Evolutionary conservation across 2,888 invertebrate species (phyloP).

Genomic region (Boloria selene): DNA sequence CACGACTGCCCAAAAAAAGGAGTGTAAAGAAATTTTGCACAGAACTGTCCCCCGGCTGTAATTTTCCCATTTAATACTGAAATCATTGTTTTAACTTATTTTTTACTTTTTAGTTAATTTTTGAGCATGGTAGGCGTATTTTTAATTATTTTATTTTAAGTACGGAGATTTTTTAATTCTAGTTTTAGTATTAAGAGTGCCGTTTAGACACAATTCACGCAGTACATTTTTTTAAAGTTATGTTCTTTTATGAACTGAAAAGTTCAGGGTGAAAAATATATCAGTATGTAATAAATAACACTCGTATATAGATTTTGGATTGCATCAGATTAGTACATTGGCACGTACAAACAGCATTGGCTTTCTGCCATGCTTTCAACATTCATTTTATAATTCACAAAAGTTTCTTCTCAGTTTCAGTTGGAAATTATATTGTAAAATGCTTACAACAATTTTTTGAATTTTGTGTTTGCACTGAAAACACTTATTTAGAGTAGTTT

Average conservation of each 20-base stretch:
- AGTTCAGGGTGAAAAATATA: not conserved
- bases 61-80: no score
- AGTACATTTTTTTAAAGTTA: not conserved
- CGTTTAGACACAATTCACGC: no score
- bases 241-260: not conserved
- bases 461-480: not conserved
- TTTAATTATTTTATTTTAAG: no score
- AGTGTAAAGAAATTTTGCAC: no score
- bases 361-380: constrained; percentile 27
- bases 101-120: no score
- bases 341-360: constrained; percentile 33
- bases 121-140: no score
- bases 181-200: no score
- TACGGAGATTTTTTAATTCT: no score
- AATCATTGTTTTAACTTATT: no score
- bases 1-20: no score
- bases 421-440: constrained; percentile 4
- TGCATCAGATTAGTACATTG: constrained; percentile 32
- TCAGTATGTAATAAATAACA: constrained; percentile 17
- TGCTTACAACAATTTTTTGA: not conserved
- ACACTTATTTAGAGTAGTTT: not conserved
- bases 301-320: constrained; percentile 22
- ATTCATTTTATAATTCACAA: constrained; percentile 22
- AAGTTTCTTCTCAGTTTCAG: constrained; percentile 3
- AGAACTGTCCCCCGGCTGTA: no score